phyloP scores from a whole-genome alignment of 2,888 invertebrate species.

The Cistogaster globosa region DNA sequence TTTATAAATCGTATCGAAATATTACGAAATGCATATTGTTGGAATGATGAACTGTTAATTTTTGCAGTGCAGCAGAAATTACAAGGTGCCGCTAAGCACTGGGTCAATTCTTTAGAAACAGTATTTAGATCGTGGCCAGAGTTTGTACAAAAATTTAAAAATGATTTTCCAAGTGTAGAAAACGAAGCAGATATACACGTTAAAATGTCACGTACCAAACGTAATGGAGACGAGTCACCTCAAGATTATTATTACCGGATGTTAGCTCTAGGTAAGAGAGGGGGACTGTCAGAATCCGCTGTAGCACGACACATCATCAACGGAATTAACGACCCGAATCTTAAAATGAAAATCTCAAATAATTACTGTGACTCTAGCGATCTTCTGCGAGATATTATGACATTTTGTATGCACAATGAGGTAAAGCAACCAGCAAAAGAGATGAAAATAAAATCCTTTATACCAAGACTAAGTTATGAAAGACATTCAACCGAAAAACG shows the following conservation, averaged over 20 bases:
- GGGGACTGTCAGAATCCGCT: slow-evolving; percentile 2
- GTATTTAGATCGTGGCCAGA: slow-evolving; percentile 16
- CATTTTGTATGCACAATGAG: slow-evolving; percentile 5
- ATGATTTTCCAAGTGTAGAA: not conserved
- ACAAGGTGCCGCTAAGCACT: slow-evolving; percentile 48
- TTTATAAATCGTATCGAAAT: slow-evolving; percentile 5
- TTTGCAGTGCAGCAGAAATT: slow-evolving; percentile 50
- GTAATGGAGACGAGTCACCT: slow-evolving; percentile 25
- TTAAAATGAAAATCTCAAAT: not conserved
- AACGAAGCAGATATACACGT: slow-evolving; percentile 5
- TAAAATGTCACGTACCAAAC: slow-evolving; percentile 21
- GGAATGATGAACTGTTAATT: slow-evolving; percentile 39
- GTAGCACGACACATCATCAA: not conserved
- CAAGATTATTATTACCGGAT: slow-evolving; percentile 50
- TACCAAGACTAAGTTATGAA: not conserved
- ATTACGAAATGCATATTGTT: not conserved
- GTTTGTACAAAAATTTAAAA: not conserved
- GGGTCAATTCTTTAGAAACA: slow-evolving; percentile 54
- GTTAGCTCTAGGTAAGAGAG: slow-evolving; percentile 22
- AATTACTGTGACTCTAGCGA: not conserved
- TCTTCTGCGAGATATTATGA: not conserved
- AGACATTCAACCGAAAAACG: not conserved
- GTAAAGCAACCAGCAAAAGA: not conserved
- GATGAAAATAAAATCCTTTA: not conserved
- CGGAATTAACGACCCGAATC: not conserved